phyloP scores from a whole-genome alignment of 2,797 vertebrate species.

The Phoebastria nigripes region DNA sequence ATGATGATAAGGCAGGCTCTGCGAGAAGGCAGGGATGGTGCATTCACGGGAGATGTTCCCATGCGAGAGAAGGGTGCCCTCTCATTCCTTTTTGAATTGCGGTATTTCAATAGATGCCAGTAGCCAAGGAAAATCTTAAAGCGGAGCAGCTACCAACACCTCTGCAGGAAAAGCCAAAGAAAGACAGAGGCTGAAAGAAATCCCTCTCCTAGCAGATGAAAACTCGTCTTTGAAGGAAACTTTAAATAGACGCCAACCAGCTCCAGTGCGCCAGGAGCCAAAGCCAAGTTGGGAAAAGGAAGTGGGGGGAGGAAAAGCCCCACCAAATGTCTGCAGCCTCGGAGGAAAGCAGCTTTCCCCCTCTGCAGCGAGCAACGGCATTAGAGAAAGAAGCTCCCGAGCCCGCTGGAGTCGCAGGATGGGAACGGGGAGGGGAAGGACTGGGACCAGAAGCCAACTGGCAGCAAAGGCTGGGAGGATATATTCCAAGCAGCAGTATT shows the following conservation, averaged over 20 bases:
- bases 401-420: not conserved
- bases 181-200: slow-evolving; percentile 28
- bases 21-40: not conserved
- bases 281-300: slow-evolving; percentile 15
- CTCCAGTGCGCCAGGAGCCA: not conserved
- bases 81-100: not conserved
- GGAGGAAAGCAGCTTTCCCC: not conserved
- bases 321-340: not conserved
- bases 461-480: not conserved
- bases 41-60: not conserved
- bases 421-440: not conserved
- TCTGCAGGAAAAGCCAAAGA: slow-evolving; percentile 32
- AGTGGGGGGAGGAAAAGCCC: not conserved
- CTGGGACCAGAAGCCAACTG: not conserved
- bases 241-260: slow-evolving; percentile 55
- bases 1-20: not conserved
- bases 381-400: not conserved
- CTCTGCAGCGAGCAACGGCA: not conserved
- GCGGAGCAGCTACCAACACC: not conserved
- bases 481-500: not conserved
- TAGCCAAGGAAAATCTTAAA: not conserved
- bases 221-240: slow-evolving; percentile 62
- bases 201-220: slow-evolving; percentile 20
- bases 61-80: not conserved
- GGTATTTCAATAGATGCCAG: not conserved